phyloP scores from a whole-genome alignment of 2,797 vertebrate genomes.

The Huso huso region DNA sequence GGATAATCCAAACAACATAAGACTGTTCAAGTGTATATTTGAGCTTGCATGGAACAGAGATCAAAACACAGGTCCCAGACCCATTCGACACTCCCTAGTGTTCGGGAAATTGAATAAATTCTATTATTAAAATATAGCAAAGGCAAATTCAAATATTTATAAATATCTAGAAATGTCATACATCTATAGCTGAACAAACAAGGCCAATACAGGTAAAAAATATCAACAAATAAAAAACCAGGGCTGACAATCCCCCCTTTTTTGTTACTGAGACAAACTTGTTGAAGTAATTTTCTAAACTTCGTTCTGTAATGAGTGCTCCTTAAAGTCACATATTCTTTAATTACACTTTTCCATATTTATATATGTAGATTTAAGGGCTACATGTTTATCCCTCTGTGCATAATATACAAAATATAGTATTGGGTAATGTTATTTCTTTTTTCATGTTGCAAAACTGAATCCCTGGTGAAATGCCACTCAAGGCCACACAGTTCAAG shows the following conservation, averaged over 20 bases:
- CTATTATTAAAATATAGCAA: constrained; percentile 75
- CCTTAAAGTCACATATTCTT: constrained; percentile 43
- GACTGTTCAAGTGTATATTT: too few species aligned
- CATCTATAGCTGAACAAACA: constrained; percentile 53
- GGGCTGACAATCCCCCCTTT: constrained; percentile 29
- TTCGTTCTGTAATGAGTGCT: constrained; percentile 27
- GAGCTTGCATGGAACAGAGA: not conserved
- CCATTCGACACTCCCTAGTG: constrained; percentile 57
- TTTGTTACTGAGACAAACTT: constrained; percentile 51
- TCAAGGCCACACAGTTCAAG: too few species aligned
- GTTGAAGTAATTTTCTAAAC: too few species aligned
- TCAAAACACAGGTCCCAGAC: constrained; percentile 24
- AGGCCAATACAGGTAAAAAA: constrained; percentile 44
- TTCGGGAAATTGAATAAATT: constrained; percentile 61
- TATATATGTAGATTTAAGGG: constrained; percentile 29
- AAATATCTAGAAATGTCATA: constrained; percentile 74
- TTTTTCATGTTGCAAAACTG: not conserved
- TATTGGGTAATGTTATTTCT: constrained; percentile 48
- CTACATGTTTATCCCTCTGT: constrained; percentile 35
- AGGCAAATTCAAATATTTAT: constrained; percentile 75
- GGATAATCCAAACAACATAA: too few species aligned
- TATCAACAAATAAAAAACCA: constrained; percentile 40
- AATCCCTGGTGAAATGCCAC: too few species aligned
- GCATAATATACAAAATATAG: constrained; percentile 44
- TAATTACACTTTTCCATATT: constrained; percentile 26